Percentiles rank a stretch among this genome's conserved stretches.
Conservation (phyloP, 1,140 invertebrate genomes). For the Drosophila azteca region DNA sequence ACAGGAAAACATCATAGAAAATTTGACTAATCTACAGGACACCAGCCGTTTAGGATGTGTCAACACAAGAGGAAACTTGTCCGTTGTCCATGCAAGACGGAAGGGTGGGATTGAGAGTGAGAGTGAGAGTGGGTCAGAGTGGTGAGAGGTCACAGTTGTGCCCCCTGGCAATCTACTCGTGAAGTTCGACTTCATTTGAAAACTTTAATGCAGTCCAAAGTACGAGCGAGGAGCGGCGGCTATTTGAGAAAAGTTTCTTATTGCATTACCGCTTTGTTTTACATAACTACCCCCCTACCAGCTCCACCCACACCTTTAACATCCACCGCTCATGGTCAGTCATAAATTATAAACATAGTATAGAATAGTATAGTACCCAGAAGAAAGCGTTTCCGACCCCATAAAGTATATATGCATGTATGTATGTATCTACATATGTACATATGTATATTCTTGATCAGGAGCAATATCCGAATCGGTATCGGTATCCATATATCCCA, state of each 20-base stretch:
- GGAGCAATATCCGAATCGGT: no score
- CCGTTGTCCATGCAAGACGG: not conserved
- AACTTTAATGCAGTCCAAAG: slow-evolving; percentile 72
- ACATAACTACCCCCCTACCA: slow-evolving; percentile 30
- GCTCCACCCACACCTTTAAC: no score
- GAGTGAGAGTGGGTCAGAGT: slow-evolving; percentile 23
- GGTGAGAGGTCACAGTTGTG: slow-evolving; percentile 30
- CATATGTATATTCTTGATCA: no score
- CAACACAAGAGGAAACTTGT: slow-evolving; percentile 15
- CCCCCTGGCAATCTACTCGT: slow-evolving; percentile 53
- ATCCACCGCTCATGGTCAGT: slow-evolving; percentile 47
- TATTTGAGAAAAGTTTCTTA: slow-evolving; percentile 69
- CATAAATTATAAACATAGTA: slow-evolving; percentile 58
- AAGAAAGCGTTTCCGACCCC: no score
- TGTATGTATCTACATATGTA: no score
- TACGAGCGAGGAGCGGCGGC: slow-evolving; percentile 37
- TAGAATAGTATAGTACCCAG: no score
- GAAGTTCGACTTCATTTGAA: slow-evolving; percentile 77
- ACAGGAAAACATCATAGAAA: slow-evolving; percentile 57
- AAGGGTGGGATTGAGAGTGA: no score
- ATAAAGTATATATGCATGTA: no score
- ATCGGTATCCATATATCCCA: no score
- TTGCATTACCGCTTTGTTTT: slow-evolving; percentile 73
- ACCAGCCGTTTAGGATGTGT: slow-evolving; percentile 26
- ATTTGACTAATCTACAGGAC: slow-evolving; percentile 58